phyloP scores from a whole-genome alignment of 2,797 vertebrate genomes.

The Enteromius radiatus region DNA sequence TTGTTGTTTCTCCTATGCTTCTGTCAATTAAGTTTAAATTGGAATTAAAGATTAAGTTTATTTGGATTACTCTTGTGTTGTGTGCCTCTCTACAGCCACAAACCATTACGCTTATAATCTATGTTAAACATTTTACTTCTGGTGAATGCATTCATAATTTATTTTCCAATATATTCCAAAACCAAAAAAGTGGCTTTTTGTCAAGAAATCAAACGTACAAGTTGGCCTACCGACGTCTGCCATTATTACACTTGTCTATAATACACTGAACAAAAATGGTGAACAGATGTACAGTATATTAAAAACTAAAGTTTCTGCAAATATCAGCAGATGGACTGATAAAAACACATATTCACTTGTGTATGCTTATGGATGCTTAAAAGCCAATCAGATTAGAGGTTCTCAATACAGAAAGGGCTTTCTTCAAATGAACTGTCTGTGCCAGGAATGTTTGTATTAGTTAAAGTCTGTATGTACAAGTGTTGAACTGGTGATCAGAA shows the following conservation, averaged over 20 bases:
- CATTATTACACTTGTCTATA: neutral
- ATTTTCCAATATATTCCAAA: neutral
- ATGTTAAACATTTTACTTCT: no score
- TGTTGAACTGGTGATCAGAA: neutral
- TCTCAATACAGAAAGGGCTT: neutral
- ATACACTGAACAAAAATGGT: neutral
- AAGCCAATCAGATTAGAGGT: neutral
- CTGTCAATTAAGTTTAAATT: no score
- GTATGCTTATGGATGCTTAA: neutral
- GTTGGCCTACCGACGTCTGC: neutral
- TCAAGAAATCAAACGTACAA: neutral
- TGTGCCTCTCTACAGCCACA: no score
- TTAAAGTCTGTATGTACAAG: neutral
- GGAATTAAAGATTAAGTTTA: no score
- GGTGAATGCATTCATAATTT: no score
- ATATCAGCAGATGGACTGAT: neutral
- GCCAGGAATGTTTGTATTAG: neutral
- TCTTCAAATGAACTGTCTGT: neutral
- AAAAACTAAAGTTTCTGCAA: neutral
- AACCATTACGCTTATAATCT: no score
- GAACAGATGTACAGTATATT: no score
- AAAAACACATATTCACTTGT: neutral
- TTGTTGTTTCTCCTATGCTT: no score
- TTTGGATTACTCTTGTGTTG: no score
- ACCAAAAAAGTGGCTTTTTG: neutral